Conservation (phyloP, 2,797 vertebrate genomes). For the Lophotriccus pileatus region DNA sequence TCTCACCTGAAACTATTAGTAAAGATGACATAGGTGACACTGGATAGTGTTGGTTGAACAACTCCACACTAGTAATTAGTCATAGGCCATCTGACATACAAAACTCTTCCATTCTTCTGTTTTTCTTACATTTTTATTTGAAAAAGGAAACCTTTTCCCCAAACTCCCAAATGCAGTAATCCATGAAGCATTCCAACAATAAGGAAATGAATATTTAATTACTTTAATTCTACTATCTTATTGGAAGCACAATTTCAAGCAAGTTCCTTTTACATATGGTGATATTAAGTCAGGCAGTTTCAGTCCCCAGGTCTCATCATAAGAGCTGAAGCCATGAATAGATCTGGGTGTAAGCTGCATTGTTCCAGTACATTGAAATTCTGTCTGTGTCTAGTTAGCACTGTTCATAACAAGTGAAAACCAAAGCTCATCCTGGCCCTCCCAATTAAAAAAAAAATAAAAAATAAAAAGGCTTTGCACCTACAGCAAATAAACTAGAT, state of each 20-base stretch:
- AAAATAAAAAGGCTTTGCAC: not conserved
- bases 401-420: not conserved
- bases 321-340: not conserved
- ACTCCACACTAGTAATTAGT: not conserved
- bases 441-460: no score
- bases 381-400: not conserved
- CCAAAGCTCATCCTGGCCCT: not conserved
- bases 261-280: not conserved
- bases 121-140: not conserved
- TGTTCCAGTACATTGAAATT: not conserved
- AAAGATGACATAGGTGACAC: not conserved
- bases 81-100: not conserved
- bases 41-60: not conserved
- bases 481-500: not conserved
- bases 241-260: not conserved
- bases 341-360: not conserved
- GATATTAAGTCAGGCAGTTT: not conserved
- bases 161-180: not conserved
- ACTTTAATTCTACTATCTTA: conserved; percentile 8
- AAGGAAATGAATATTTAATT: conserved; percentile 33
- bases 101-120: not conserved
- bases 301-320: not conserved
- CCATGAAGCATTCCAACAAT: not conserved
- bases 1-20: not conserved
- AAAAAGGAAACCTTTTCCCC: not conserved